Base-by-base conservation (phyloP, 1,140 invertebrate species). In the Ectropis grisescens region DNA sequence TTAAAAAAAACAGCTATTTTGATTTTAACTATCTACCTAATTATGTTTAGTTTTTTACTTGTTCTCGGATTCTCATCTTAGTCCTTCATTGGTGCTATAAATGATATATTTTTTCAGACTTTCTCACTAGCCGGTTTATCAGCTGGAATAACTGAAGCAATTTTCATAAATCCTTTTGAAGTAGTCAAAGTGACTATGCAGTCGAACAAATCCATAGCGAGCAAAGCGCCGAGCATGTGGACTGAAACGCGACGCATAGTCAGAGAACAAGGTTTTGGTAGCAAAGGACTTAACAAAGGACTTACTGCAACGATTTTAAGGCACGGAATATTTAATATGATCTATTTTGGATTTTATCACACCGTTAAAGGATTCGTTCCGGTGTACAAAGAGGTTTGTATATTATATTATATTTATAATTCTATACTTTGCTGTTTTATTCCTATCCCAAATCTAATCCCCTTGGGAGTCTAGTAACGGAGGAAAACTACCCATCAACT, bases 281-380 rank as follows among this genome's bases (percentile, higher is more conserved):
- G 87, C 0, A 82, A 84, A 46, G 95, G 95, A 1, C 68, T 97
- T 0, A 93, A 94, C 62, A 95, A 94, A 80, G 95, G 95, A 10
- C 62, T 97, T 0, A 91, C 92, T 0, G 91, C 94, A 0, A 98
- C 95, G 1, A 86, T 96, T 55, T 87, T 89, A 5, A 87, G 95
- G 58, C 95, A 97, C 82, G 93, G 91, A 0, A 82, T 94, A 2
- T 97, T 96, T 60, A 98, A 98, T 76, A 92, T 93, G 86, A 86
- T 96, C 29, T 97, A 97, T 71, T 97, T 98, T 61, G 93, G 95
- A 14, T 94, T 96, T 69, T 97, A 97, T 79, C 93, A 97, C 83
- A 94, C 93, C 44, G 88, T 96, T 1, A 96, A 95, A 84, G 88
- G 87, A 22, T 84, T 85, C 53, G 62, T 94, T 34, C 91, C 93